Evolutionary conservation across 1,140 invertebrate species (phyloP), one percentile per base, ranked within the genome.

Genomic region (Anoplolepis gracilipes): DNA sequence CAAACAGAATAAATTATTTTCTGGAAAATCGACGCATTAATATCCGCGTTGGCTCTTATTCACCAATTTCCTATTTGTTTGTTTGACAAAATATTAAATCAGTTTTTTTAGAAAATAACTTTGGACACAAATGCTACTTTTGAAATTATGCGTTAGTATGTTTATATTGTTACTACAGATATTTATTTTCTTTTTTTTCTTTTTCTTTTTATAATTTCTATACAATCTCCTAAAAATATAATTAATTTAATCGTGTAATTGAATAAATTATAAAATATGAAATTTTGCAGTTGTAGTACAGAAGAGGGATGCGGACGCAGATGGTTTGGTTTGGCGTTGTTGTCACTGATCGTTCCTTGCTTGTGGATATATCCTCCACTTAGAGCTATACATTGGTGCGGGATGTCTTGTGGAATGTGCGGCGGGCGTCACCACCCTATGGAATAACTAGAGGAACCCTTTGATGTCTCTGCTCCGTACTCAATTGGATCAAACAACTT

Each of bases 311-410:
- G 96, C 91, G 94, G 95, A 46, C 92, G 96, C 85, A 95, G 96
- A 69, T 99, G 98, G 98, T 93, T 98, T 84, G 97, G 98, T 84
- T 95, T 99, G 88, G 97, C 97, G 19, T 95, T 99, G 78, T 96
- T 99, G 55, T 98, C 98, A 55, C 94, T 99, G 75, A 95, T 99
- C 90, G 97, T 99, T 91, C 98, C 98, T 79, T 99, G 98, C 95
- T 96, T 99, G 81, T 99, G 98, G 96, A 98, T 98, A 95, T 99
- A 99, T 95, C 96, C 97, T 90, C 98, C 98, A 55, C 96, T 98
- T 28, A 96, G 97, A 86, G 97, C 97, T 85, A 97, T 97, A 91
- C 98, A 99, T 95, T 96, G 96, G 95, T 97, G 97, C 89, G 97
- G 98, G 62, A 96, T 97, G 77, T 95, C 96, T 7, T 98, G 97